Percentiles rank a stretch among this genome's conserved stretches.
Evolutionary conservation across 2,113 vertebrate genomes (phyloP).

Genomic region (Danionella cerebrum): DNA sequence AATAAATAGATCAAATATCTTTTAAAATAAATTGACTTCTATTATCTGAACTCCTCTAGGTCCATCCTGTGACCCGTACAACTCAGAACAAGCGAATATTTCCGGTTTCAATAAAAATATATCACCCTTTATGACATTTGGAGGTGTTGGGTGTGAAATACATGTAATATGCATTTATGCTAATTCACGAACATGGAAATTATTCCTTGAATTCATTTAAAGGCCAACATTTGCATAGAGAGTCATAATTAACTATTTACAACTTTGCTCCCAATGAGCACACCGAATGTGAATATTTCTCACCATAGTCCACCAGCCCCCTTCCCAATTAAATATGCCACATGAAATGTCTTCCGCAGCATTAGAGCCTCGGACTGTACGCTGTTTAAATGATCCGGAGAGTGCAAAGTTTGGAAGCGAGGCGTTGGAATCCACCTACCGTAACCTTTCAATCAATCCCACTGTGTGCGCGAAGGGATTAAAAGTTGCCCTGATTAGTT

Average conservation of each 20-base stretch:
- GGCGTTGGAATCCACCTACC: conserved; percentile 29
- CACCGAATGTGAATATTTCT: conserved; percentile 10
- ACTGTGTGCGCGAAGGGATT: conserved; percentile 37
- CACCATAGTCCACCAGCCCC: conserved; percentile 12
- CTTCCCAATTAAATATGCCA: conserved; percentile 29
- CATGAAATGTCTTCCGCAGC: background rate
- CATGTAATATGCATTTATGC: conserved; percentile 72
- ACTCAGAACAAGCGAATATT: conserved; percentile 44
- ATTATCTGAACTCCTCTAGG: background rate
- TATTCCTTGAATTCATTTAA: conserved; percentile 64
- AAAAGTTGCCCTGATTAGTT: conserved; percentile 61
- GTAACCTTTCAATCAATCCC: conserved; percentile 58
- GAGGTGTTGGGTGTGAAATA: conserved; percentile 41
- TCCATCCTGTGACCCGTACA: background rate
- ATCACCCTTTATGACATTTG: conserved; percentile 34
- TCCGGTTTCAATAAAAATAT: conserved; percentile 48
- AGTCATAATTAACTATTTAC: conserved; percentile 54
- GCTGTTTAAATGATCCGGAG: conserved; percentile 20
- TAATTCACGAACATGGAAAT: conserved; percentile 59
- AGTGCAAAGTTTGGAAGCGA: conserved; percentile 33
- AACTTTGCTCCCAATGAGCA: conserved; percentile 34
- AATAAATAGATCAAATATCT: too few species aligned
- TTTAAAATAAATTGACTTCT: background rate
- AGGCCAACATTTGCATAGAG: conserved; percentile 70
- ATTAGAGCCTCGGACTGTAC: conserved; percentile 2